phyloP scores from a whole-genome alignment of 2,888 invertebrate genomes.

The Leptinotarsa juncta region DNA sequence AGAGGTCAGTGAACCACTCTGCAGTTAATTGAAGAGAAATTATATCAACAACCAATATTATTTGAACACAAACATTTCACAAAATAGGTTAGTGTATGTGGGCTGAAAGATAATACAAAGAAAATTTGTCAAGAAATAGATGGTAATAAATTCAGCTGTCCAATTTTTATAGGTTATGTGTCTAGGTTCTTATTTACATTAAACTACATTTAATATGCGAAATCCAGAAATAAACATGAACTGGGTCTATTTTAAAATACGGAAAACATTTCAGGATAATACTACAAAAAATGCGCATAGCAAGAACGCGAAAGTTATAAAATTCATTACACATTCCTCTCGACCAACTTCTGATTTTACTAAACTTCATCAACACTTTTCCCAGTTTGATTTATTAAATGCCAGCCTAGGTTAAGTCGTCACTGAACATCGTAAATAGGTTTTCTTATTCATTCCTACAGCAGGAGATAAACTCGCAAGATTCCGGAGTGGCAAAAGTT shows the following conservation, averaged over 20 bases:
- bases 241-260: background rate
- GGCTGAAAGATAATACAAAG: no score
- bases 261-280: background rate
- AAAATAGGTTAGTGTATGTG: no score
- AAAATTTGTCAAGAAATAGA: no score
- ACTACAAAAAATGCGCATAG: background rate
- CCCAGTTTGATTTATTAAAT: slow-evolving; percentile 39
- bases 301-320: background rate
- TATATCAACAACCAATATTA: no score
- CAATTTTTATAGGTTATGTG: no score
- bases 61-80: no score
- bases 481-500: background rate
- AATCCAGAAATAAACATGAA: slow-evolving; percentile 1
- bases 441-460: background rate
- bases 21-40: no score
- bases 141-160: no score
- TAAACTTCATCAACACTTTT: slow-evolving; percentile 57
- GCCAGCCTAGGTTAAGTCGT: slow-evolving; percentile 42
- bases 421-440: slow-evolving; percentile 21
- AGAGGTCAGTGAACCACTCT: no score
- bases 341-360: slow-evolving; percentile 29
- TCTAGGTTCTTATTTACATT: background rate
- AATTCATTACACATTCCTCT: slow-evolving; percentile 17
- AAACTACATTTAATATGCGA: background rate
- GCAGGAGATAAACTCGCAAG: no score